phyloP scores from a whole-genome alignment of 2,888 invertebrate genomes.

The Colletes collaris region DNA sequence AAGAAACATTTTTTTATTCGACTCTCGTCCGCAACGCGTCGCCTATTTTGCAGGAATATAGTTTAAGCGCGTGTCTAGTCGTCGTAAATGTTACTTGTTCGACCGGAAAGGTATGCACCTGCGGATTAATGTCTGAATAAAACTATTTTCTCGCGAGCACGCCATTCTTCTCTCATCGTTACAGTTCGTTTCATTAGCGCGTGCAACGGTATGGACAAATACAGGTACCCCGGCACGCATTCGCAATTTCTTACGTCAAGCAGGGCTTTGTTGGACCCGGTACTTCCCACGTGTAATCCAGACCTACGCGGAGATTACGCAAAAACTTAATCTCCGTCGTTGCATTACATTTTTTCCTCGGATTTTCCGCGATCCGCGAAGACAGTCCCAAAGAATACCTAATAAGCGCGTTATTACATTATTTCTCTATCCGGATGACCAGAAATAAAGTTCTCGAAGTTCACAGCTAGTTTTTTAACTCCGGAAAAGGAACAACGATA shows the following conservation, averaged over 20 bases:
- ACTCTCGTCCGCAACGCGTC: too few species aligned
- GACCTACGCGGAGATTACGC: conserved; percentile 44
- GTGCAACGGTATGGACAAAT: conserved; percentile 19
- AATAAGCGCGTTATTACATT: not conserved
- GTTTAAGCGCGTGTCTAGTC: too few species aligned
- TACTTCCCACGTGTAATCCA: conserved; percentile 60
- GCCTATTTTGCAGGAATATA: too few species aligned
- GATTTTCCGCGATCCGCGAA: not conserved
- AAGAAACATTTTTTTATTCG: too few species aligned
- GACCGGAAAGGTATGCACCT: too few species aligned
- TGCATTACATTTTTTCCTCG: conserved; percentile 15
- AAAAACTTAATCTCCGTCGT: conserved; percentile 45
- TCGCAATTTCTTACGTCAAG: conserved; percentile 59
- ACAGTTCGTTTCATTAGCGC: conserved; percentile 36
- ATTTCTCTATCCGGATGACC: too few species aligned
- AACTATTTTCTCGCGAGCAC: not conserved
- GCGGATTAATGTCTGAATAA: too few species aligned
- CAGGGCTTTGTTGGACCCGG: conserved; percentile 47
- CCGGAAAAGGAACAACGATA: too few species aligned
- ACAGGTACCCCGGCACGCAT: conserved; percentile 47
- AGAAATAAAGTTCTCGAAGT: too few species aligned
- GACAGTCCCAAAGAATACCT: not conserved
- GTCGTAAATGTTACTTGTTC: too few species aligned
- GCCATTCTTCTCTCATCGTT: conserved; percentile 25
- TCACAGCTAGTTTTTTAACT: too few species aligned